Base-by-base conservation (phyloP, 2,797 vertebrate genomes). In the Synaphobranchus kaupii region DNA sequence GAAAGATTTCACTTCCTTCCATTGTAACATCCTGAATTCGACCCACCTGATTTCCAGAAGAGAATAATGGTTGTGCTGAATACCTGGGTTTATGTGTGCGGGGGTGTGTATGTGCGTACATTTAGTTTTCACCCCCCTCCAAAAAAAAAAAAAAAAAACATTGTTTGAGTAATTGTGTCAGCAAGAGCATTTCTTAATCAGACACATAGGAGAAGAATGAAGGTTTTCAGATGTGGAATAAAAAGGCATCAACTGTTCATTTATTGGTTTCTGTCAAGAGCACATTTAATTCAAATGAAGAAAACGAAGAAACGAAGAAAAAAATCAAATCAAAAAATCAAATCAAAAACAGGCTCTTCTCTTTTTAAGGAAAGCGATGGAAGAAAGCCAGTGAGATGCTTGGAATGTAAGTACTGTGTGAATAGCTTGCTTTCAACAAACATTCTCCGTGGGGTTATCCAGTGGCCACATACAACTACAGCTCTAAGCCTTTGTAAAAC, bases 331-430 rank as follows among this genome's bases (percentile, higher is more conserved):
- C 60, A 20, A 17, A 39, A 7, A 44, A 39, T 0, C 4, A 73
- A 73, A 5, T 76, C 34, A 39, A 44, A 39, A 76, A 39, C 71
- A 22, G 50, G 6, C 85, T 28, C 48, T 13, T 91, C 44, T 89
- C 83, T 90, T 13, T 86, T 88, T 87, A 89, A 95, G 95, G 39
- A 34, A 92, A 84, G 85, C 89, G 90, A 88, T 90, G 89, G 90
- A 89, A 25, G 81, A 88, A 50, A 85, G 85, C 39, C 48, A 89
- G 82, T 58, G 90, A 86, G 56, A 4, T 12, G 1, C 17, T 80
- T 50, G 84, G 89, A 63, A 84, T 63, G 94, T 95, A 92, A 94
- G 94, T 91, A 56, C 56, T 44, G 60, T 28, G 31, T 52, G 31
- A 20, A n/a, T 71, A 4, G 34, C 7, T 20, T 48, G 39, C 44